Evolutionary conservation across 1,140 invertebrate species (phyloP), one percentile per base, ranked within the genome.

Genomic region (Pseudachorutes palmiensis): DNA sequence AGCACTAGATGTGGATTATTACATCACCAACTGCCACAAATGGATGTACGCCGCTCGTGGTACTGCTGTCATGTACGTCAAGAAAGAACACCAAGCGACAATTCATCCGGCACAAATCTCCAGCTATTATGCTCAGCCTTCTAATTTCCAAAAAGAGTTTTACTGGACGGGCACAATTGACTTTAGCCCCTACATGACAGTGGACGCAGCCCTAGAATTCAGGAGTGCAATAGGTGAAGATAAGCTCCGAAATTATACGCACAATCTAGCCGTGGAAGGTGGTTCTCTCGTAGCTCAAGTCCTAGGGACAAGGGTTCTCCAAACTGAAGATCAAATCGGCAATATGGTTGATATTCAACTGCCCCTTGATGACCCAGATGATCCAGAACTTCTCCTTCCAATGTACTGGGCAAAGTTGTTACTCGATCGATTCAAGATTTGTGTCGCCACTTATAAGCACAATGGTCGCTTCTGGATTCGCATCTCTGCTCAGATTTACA

Each of bases 91-190:
- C 16, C 70, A 72, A 49, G 29, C n/a, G 0, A 32, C 28, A 2
- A 69, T 72, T 48, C 70, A 72, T 30, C 65, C 70, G 3, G 65
- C 62, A 1, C 12, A 16, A n/a, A 72, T 72, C 33, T 26, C 33
- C 5, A 62, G 59, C 0, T 28, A 30, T 22, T 72, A 72, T 36
- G 55, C 9, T 30, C 0, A 9, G 5, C 59, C 66, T 12, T 3
- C 49, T 5, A 28, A 36, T 26, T 69, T 69, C 30, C 67, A 72
- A 30, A 32, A 67, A 29, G 70, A 72, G 24, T 69, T 72, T 48
- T 72, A 65, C 32, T 72, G 70, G 70, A 72, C 70, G 0, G 70
- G 70, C 1, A 71, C 70, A 3, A 71, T 71, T 1, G 70, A 71
- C 51, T 71, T 65, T 30, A 65, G 63, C 24, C 14, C 45, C 0